Evolutionary conservation across 2,113 vertebrate genomes (phyloP).

Genomic region (Antidorcas marsupialis): DNA sequence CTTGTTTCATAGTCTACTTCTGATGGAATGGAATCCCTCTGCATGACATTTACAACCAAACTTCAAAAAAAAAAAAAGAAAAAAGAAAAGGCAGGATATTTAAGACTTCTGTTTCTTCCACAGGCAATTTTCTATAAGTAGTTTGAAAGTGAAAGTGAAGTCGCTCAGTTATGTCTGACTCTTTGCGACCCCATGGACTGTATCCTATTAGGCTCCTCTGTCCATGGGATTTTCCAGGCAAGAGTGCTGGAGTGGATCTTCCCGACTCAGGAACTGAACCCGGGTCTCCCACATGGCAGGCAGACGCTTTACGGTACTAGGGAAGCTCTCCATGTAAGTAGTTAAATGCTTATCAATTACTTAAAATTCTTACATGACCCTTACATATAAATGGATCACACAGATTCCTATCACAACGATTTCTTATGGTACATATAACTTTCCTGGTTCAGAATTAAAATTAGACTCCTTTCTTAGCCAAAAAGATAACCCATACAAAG

Average conservation of each 20-base stretch:
- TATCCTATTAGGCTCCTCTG: too few relatives aligned
- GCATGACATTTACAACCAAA: constrained; percentile 99
- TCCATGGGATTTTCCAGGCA: too few relatives aligned
- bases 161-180: fast-evolving
- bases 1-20: constrained; percentile 99
- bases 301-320: too few relatives aligned
- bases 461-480: not conserved
- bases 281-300: too few relatives aligned
- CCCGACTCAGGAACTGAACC: too few relatives aligned
- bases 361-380: not conserved
- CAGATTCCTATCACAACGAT: not conserved
- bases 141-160: not conserved
- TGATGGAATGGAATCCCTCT: constrained; percentile 97
- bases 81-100: not conserved
- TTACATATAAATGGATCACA: not conserved
- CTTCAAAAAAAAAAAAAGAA: constrained; percentile 78
- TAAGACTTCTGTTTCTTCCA: not conserved
- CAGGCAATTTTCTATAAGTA: not conserved
- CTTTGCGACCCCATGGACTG: too few relatives aligned
- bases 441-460: not conserved
- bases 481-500: not conserved
- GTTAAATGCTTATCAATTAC: not conserved
- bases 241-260: too few relatives aligned
- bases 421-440: not conserved
- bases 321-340: not conserved